Base-by-base conservation (phyloP, 1,140 invertebrate genomes). In the Drosophila bocki region DNA sequence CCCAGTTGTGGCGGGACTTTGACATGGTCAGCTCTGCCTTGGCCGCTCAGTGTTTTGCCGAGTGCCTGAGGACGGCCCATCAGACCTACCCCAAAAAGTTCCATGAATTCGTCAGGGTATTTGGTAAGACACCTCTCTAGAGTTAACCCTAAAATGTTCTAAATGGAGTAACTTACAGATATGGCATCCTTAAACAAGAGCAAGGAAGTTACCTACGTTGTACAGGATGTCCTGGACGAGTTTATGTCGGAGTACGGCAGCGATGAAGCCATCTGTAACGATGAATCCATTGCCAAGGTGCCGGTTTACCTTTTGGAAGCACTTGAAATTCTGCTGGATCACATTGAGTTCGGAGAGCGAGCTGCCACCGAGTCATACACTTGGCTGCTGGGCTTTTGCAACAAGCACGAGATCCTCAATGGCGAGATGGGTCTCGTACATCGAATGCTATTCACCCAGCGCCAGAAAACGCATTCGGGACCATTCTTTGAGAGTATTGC, bases 21-120 rank as follows among this genome's bases (percentile, higher is more conserved):
- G 93, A 95, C 75, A 72, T 93, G 62, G 78, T 91, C 32, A 92
- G 92, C 7, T 92, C 93, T 1, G 72, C 93, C 42, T 62, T 94
- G 11, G 93, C 93, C 15, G 67, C 94, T 15, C 94, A 95, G 78
- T 95, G 94, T 72, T 95, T 95, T 54, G 92, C 94, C 59, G 93
- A 94, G 72, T 93, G 95, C 48, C 91, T 94, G 26, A 88, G 83
- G 39, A 85, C 94, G n/a, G 93, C 95, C 3, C 93, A 93, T 64
- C 91, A 88, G 5, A 77, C 86, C 7, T 93, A 93, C 64, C 69
- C 84, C 1, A 91, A 91, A 8, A 93, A 94, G 57, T 92, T 95
- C 3, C 67, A 86, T 3, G 80, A 81, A 5, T 95, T 82, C 56
- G 82, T 95, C 4, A 91, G 91, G 71, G 70, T 75, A 47, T 92